Conservation (phyloP, 2,113 vertebrate species). For the Austrofundulus limnaeus region DNA sequence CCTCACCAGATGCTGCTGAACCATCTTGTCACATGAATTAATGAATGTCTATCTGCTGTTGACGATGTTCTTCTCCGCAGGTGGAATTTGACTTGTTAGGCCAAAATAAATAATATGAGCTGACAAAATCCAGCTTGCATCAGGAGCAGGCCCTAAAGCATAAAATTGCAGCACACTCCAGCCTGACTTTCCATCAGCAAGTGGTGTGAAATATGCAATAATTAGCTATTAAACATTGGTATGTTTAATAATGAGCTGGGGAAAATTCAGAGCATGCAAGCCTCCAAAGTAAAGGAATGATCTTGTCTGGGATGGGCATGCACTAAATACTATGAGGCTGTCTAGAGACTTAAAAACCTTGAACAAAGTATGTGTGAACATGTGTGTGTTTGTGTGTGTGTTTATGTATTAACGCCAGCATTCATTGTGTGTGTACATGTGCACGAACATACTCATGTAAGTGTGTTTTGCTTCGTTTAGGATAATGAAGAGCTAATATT, state of each 20-base stretch:
- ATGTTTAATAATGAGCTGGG: slow-evolving; percentile 63
- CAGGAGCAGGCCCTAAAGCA: slow-evolving; percentile 57
- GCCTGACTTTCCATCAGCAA: slow-evolving; percentile 46
- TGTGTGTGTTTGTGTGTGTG: slow-evolving; percentile 9
- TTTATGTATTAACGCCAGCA: neutral
- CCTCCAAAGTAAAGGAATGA: slow-evolving; percentile 64
- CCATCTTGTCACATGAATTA: slow-evolving; percentile 69
- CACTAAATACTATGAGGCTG: slow-evolving; percentile 41
- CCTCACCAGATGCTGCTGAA: slow-evolving; percentile 58
- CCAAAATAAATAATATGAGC: slow-evolving; percentile 68
- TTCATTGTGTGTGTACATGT: neutral
- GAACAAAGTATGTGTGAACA: slow-evolving; percentile 39
- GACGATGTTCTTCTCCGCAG: slow-evolving; percentile 56
- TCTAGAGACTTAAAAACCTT: slow-evolving; percentile 46
- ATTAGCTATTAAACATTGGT: slow-evolving; percentile 66
- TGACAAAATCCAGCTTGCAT: slow-evolving; percentile 68
- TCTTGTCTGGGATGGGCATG: slow-evolving; percentile 41
- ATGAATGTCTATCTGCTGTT: slow-evolving; percentile 58
- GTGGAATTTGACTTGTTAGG: slow-evolving; percentile 67
- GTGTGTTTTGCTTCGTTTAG: slow-evolving; percentile 58
- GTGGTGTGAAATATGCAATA: slow-evolving; percentile 65
- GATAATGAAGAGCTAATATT: slow-evolving; percentile 72
- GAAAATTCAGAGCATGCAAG: slow-evolving; percentile 55
- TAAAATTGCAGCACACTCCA: slow-evolving; percentile 52
- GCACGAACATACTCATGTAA: slow-evolving; percentile 2